These are phyloP conservation scores for Galaxea fascicularis DNA, from an alignment of 92 coral and sea anemone genomes.

Conservation along the genomic window DNA sequence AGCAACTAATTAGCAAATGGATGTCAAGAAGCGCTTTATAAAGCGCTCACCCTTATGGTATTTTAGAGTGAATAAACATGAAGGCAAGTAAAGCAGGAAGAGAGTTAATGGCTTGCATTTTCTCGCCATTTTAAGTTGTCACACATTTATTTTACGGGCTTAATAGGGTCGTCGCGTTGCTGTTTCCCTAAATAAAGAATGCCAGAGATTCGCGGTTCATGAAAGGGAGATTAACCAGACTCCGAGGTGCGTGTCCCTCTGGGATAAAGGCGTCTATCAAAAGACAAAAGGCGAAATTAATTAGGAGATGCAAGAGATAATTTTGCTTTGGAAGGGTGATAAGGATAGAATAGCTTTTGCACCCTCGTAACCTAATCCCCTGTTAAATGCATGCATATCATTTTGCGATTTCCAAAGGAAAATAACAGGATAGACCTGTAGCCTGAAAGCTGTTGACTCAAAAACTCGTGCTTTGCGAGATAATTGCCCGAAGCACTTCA, in stretches of 20 bases:
- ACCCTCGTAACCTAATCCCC: constrained; percentile 31
- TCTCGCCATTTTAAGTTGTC: constrained; percentile 14
- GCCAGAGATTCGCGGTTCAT: constrained; percentile 12
- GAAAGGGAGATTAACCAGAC: neutral
- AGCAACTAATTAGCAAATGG: constrained; percentile 47
- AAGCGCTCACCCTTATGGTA: constrained; percentile 7
- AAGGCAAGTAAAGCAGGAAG: constrained; percentile 14
- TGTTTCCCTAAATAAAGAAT: neutral
- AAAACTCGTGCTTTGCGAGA: constrained; percentile 61
- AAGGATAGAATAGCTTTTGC: constrained; percentile 20
- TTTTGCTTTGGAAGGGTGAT: constrained; percentile 43
- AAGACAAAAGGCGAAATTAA: constrained; percentile 85
- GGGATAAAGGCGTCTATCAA: constrained; percentile 33
- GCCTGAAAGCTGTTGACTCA: constrained; percentile 54
- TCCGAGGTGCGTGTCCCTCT: constrained; percentile 28
- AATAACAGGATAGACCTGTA: constrained; percentile 34
- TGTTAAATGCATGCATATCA: constrained; percentile 25
- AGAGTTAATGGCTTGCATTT: constrained; percentile 12
- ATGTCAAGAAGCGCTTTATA: constrained; percentile 30
- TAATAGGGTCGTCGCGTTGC: constrained; percentile 31
- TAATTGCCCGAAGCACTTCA: constrained; percentile 71
- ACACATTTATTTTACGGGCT: constrained; percentile 28
- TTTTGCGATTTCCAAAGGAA: constrained; percentile 37
- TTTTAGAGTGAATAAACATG: constrained; percentile 28
- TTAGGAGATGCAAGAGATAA: constrained; percentile 78